Conservation (phyloP, 1,140 invertebrate genomes). For the Diorhabda sublineata region DNA sequence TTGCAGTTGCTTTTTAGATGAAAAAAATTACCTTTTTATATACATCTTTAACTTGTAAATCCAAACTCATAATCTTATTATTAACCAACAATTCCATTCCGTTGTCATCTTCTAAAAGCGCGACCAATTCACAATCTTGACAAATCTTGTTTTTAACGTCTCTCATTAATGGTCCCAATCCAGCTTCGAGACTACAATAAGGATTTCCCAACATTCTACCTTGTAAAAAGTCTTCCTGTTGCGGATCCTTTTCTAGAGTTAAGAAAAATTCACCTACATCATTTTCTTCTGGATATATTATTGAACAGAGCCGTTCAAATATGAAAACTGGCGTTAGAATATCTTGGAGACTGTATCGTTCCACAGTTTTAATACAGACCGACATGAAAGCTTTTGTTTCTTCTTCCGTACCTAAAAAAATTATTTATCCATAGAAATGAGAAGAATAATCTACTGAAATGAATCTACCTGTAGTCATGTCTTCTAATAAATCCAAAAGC, state of each 20-base stretch:
- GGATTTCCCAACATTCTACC: constrained; percentile 96
- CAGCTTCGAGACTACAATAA: constrained; percentile 89
- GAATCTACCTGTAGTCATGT: constrained; percentile 82
- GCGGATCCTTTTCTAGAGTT: constrained; percentile 94
- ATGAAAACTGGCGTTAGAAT: constrained; percentile 95
- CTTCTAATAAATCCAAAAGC: constrained; percentile 87
- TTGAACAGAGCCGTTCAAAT: constrained; percentile 94
- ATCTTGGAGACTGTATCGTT: constrained; percentile 89
- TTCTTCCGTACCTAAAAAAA: constrained; percentile 74
- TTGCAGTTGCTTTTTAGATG: no score
- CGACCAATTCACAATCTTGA: constrained; percentile 94
- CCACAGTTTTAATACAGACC: constrained; percentile 93
- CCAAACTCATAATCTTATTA: constrained; percentile 96
- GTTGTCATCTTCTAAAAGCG: constrained; percentile 94
- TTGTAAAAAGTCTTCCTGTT: constrained; percentile 97
- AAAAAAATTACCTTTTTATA: constrained; percentile 62
- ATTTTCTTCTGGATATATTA: constrained; percentile 96
- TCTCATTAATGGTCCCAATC: constrained; percentile 93
- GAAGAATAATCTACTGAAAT: constrained; percentile 12
- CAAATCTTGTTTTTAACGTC: constrained; percentile 99
- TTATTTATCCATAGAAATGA: constrained; percentile 12
- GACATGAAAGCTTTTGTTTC: constrained; percentile 97
- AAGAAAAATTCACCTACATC: constrained; percentile 96
- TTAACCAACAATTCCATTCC: constrained; percentile 98
- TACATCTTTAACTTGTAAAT: constrained; percentile 92